Evolutionary conservation across 2,797 vertebrate species (phyloP), one percentile per base, ranked within the genome.

Genomic region (Spheniscus humboldti): DNA sequence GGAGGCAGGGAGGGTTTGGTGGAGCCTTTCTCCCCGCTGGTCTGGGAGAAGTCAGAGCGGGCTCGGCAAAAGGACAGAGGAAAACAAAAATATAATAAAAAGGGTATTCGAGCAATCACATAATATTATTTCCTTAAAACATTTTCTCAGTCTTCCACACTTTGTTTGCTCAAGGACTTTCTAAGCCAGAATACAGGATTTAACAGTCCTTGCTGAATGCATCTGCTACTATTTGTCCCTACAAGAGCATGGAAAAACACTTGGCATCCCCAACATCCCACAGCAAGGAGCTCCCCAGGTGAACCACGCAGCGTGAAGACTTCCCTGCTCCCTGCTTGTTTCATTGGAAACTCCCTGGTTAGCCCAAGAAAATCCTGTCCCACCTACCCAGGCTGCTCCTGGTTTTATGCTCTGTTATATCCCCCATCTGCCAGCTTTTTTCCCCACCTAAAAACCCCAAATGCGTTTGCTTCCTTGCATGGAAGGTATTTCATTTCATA

Each of bases 1-100:
- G 59, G 41, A 55, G 14, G 20, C 24, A 5, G 15, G 6, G 10
- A 52, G 9, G 16, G 11, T 15, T 66, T 1, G 0, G 2, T 4
- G 25, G 9, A 88, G 24, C 6, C 6, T 72, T 79, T 55, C 19
- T 72, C 13, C 9, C 5, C 1, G 0, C 9, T 39, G 67, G 10
- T 23, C 7, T 50, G 22, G 18, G 18, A 82, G 24, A 57, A 75
- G 25, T 25, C 20, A 60, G 24, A 69, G 15, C 4, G 24, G 11
- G 4, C 3, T 74, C 12, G 4, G 14, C 22, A 30, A 68, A 93
- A 77, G 6, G 10, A 47, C 18, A 20, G 24, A 7, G 11, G n/a
- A 37, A 53, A 41, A 5, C 11, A 45, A 23, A 35, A 73, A 18
- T 10, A 1, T 6, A 7, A n/a, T 25, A 28, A 2, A 35, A 86